These are phyloP conservation scores for Heteromurus nitidus DNA, from an alignment of 2,888 invertebrate genomes.

Conservation along the genomic window DNA sequence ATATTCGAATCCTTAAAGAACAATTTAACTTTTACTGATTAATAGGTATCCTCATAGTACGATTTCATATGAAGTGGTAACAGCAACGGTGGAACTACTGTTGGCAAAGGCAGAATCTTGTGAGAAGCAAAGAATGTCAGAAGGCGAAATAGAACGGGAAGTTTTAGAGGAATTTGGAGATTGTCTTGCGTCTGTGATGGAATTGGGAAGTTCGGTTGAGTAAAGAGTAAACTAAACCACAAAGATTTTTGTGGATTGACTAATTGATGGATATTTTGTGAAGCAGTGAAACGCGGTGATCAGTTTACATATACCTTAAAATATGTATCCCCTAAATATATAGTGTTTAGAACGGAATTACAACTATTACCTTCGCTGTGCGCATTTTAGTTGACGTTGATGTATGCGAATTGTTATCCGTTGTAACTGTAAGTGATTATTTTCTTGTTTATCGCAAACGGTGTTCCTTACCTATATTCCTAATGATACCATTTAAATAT, in stretches of 20 bases:
- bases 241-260: too few relatives aligned
- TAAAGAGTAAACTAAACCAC: constrained; percentile 24
- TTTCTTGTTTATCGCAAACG: too few relatives aligned
- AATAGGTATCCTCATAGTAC: constrained; percentile 91
- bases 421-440: too few relatives aligned
- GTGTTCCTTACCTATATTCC: too few relatives aligned
- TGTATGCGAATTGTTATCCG: too few relatives aligned
- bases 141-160: constrained; percentile 81
- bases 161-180: constrained; percentile 96
- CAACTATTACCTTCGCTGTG: too few relatives aligned
- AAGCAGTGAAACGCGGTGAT: constrained; percentile 2
- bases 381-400: too few relatives aligned
- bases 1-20: background rate
- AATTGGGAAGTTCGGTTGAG: constrained; percentile 71
- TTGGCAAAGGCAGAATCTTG: constrained; percentile 93
- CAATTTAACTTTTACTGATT: background rate
- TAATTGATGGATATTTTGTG: background rate
- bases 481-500: too few relatives aligned
- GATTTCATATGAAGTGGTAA: constrained; percentile 95
- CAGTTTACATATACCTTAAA: too few relatives aligned
- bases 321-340: too few relatives aligned
- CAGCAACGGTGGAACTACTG: constrained; percentile 96
- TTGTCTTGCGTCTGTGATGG: constrained; percentile 81
- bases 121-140: constrained; percentile 81
- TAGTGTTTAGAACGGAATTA: too few relatives aligned